These are phyloP conservation scores for Hycleus phaleratus DNA, from an alignment of 1,140 invertebrate species.

Conservation along the genomic window DNA sequence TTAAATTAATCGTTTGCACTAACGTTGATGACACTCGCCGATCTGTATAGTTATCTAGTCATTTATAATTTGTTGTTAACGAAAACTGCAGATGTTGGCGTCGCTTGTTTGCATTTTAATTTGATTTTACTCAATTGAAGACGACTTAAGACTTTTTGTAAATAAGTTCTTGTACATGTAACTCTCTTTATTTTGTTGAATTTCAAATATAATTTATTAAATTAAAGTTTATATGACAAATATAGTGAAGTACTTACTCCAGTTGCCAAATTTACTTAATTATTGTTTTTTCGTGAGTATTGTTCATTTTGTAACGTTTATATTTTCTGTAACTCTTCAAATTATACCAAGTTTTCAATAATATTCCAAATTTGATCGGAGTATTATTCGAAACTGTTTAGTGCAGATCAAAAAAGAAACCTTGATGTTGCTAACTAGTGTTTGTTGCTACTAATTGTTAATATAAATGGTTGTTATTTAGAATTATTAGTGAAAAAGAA, in stretches of 20 bases:
- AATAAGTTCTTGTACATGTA: too few relatives aligned
- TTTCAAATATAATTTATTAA: too few relatives aligned
- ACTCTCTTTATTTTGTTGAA: too few relatives aligned
- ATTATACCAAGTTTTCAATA: background rate
- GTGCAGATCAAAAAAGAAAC: background rate
- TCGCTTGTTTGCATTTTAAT: too few relatives aligned
- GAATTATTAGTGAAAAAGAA: background rate
- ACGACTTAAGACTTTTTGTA: too few relatives aligned
- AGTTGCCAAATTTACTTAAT: background rate
- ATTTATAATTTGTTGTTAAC: too few relatives aligned
- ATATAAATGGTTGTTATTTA: slow-evolving; percentile 21
- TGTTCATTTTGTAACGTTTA: background rate
- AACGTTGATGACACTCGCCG: too few relatives aligned
- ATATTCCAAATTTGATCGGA: background rate
- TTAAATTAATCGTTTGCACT: too few relatives aligned
- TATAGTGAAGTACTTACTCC: background rate
- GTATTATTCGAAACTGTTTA: background rate
- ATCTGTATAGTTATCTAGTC: too few relatives aligned
- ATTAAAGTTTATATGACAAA: background rate
- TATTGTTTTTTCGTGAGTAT: background rate
- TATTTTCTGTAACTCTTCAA: background rate
- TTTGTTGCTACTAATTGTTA: slow-evolving; percentile 22
- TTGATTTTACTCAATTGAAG: too few relatives aligned
- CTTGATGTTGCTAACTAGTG: slow-evolving; percentile 20
- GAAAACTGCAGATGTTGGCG: too few relatives aligned